phyloP scores from a whole-genome alignment of 2,888 invertebrate species.

The Rhorus exstirpatorius region DNA sequence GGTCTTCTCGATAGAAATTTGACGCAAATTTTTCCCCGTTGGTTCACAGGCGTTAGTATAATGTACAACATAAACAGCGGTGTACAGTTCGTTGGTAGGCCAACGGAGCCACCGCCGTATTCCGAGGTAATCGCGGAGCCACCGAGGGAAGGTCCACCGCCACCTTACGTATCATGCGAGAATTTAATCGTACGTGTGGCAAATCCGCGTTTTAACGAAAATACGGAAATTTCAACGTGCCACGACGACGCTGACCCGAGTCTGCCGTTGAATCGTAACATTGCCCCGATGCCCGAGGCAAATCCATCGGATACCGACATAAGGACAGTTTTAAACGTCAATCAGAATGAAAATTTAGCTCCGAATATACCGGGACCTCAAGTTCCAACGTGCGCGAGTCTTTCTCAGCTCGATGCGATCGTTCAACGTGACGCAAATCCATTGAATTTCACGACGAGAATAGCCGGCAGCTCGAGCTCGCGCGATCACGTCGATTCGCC shows the following conservation, averaged over 20 bases:
- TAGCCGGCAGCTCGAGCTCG: constrained; percentile 1
- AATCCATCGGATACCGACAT: constrained; percentile 60
- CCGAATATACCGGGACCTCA: constrained; percentile 68
- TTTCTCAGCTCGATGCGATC: constrained; percentile 3
- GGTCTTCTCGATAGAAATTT: neutral
- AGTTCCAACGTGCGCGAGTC: constrained; percentile 53
- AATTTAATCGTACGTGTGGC: constrained; percentile 72
- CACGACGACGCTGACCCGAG: neutral
- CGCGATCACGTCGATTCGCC: constrained; percentile 34
- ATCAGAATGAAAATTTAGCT: constrained; percentile 50
- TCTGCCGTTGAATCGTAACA: constrained; percentile 37
- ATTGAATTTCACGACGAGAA: constrained; percentile 14
- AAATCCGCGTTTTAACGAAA: constrained; percentile 56
- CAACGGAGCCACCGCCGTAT: constrained; percentile 85
- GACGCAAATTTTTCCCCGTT: neutral
- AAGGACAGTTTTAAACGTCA: constrained; percentile 30
- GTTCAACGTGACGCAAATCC: neutral
- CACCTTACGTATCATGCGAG: constrained; percentile 80
- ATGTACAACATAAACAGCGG: constrained; percentile 86
- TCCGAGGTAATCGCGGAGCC: constrained; percentile 83
- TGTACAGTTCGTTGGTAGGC: constrained; percentile 84
- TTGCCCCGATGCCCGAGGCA: constrained; percentile 7
- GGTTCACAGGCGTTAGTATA: constrained; percentile 80
- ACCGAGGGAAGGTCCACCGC: constrained; percentile 86
- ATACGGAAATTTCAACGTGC: constrained; percentile 9